phyloP scores from a whole-genome alignment of 2,797 vertebrate species.

The Clarias fuscus region DNA sequence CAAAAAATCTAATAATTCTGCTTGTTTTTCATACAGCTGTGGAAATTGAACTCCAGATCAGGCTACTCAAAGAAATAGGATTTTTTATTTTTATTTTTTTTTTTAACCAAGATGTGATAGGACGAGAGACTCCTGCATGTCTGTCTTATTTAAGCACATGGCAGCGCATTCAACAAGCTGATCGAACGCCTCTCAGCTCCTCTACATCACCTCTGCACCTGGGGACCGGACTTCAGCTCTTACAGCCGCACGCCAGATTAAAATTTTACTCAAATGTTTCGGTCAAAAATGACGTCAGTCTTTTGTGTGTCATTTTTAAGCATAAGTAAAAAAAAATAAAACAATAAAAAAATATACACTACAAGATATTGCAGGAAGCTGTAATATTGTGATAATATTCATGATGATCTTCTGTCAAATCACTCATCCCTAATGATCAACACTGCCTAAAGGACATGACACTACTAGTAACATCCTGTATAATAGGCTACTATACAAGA shows the following conservation, averaged over 20 bases:
- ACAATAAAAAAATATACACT: too few relatives aligned
- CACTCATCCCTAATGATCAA: neutral
- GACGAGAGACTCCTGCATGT: constrained; percentile 14
- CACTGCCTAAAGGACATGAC: neutral
- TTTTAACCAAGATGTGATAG: constrained; percentile 1
- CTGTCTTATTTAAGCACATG: constrained; percentile 48
- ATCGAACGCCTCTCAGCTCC: neutral
- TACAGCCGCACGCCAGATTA: too few relatives aligned
- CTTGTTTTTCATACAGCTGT: constrained; percentile 58
- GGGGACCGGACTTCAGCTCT: neutral
- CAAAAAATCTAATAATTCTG: constrained; percentile 50
- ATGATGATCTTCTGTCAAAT: neutral
- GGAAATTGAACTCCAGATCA: constrained; percentile 63
- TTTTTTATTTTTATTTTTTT: constrained; percentile 39
- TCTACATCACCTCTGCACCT: neutral
- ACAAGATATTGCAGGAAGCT: too few relatives aligned
- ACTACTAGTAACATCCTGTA: neutral
- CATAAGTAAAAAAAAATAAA: too few relatives aligned
- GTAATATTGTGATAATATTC: too few relatives aligned
- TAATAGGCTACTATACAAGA: neutral
- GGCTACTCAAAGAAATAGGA: constrained; percentile 59
- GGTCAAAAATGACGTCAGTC: too few relatives aligned
- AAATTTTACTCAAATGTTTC: too few relatives aligned
- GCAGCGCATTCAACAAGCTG: constrained; percentile 45
- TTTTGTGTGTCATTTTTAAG: too few relatives aligned